A percentile compares a stretch with the other conserved stretches of the same genome.
These are phyloP conservation scores for Acromyrmex echinatior DNA, from an alignment of 1,140 invertebrate species.

Conservation along the genomic window DNA sequence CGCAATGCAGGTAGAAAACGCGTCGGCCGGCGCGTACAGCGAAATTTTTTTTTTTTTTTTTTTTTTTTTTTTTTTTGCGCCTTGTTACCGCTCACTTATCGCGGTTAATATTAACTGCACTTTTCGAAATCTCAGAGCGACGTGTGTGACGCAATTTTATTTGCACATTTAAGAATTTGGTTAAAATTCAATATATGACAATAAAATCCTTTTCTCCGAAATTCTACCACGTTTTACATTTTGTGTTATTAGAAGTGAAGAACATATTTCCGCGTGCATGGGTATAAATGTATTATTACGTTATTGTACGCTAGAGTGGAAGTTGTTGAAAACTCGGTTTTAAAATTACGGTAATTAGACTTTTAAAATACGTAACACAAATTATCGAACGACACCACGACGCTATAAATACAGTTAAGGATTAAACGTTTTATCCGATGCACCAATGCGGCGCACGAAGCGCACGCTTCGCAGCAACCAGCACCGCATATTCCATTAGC, in stretches of 20 bases:
- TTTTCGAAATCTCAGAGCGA: background rate
- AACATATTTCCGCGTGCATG: background rate
- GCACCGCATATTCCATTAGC: conserved; percentile 71
- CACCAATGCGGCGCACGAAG: conserved; percentile 63
- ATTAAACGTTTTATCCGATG: conserved; percentile 45
- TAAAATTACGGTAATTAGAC: background rate
- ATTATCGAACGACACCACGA: background rate
- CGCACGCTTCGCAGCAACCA: conserved; percentile 46
- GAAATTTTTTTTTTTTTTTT: conserved; percentile 32
- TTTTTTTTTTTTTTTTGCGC: background rate
- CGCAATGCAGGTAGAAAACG: conserved; percentile 31
- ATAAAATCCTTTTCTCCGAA: background rate
- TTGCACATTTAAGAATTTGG: background rate
- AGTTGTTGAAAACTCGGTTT: background rate
- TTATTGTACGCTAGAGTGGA: background rate
- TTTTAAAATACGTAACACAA: conserved; percentile 1
- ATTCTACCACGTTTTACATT: background rate
- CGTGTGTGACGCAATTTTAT: background rate
- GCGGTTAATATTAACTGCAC: conserved; percentile 13
- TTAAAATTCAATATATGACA: background rate
- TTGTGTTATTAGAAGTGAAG: background rate
- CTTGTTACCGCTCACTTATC: background rate
- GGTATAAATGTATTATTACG: background rate
- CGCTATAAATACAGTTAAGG: conserved; percentile 22
- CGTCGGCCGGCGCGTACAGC: conserved; percentile 25